These are phyloP conservation scores for Chloropsis cyanopogon DNA, from an alignment of 2,113 vertebrate genomes.

Conservation along the genomic window DNA sequence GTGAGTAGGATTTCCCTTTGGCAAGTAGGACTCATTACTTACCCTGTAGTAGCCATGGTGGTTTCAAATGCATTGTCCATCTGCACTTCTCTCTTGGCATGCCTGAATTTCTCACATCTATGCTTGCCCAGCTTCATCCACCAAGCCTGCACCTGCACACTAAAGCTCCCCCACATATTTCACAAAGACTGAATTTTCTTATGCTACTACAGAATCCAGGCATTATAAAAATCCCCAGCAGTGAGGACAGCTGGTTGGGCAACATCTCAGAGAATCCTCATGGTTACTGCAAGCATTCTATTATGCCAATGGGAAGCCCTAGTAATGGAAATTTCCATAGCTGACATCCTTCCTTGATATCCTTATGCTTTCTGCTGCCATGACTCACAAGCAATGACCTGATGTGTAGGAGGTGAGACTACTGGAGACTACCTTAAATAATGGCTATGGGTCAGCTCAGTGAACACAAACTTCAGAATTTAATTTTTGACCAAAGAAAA, in stretches of 20 bases:
- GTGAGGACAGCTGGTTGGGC: background rate
- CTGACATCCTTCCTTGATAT: slow-evolving; percentile 25
- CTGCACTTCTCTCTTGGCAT: background rate
- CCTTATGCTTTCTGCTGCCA: background rate
- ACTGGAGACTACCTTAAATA: background rate
- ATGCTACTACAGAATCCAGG: background rate
- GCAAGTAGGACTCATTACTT: background rate
- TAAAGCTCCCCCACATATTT: background rate
- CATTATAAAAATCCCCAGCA: background rate
- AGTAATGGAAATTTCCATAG: slow-evolving; percentile 52
- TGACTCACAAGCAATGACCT: slow-evolving; percentile 31
- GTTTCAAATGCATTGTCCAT: background rate
- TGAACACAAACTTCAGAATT: background rate
- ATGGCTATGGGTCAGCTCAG: background rate
- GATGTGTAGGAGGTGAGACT: background rate
- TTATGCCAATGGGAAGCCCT: slow-evolving; percentile 8
- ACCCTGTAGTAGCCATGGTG: background rate
- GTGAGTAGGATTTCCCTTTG: background rate
- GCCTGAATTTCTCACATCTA: background rate
- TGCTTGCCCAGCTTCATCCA: background rate
- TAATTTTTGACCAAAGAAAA: background rate
- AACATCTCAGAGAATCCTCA: background rate
- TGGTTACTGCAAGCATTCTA: background rate
- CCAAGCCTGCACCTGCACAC: background rate
- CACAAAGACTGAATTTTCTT: background rate